Base-by-base conservation (phyloP, 2,113 vertebrate genomes). In the Anoplopoma fimbria region DNA sequence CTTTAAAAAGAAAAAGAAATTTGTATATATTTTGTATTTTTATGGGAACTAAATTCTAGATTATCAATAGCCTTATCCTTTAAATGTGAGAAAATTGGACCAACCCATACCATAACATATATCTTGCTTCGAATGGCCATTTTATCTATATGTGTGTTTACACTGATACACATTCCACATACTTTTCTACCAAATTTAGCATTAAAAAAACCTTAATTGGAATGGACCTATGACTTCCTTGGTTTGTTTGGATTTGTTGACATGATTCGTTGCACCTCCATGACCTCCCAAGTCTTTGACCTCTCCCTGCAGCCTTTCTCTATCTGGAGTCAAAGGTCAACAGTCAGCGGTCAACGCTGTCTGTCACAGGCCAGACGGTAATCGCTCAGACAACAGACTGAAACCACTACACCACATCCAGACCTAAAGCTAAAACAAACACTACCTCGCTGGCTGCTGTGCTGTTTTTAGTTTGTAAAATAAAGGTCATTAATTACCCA, bases 251-350 rank as follows among this genome's bases (percentile, higher is more conserved):
- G 77, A 65, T 88, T 69, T 81, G 79, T 62, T 86, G 71, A 91
- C 85, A 82, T 83, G 82, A 91, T 90, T 83, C 0, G 75, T 87
- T 81, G 76, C 75, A 69, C 79, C 74, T 76, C 60, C 3, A 9
- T 87, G 79, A 83, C 90, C 79, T 69, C 13, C 62, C 49, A 69
- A 64, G 69, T 67, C 80, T 85, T 62, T 83, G 78, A 89, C 89
- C 84, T 64, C 77, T 77, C 9, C 47, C 82, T 45, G 62, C 79
- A 33, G 74, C 64, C 40, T 87, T 74, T 65, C 71, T 79, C 72
- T 76, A 80, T 84, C 90, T 80, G 76, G 25, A 63, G 87, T 84
- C 86, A 91, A 77, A 92, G 90, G 91, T 93, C 90, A 91, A 78
- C 81, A 84, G 74, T 75, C 80, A 90, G 61, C 0, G 49, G 84